Evolutionary conservation across 2,797 vertebrate species (phyloP).

Genomic region (Coreius guichenoti): DNA sequence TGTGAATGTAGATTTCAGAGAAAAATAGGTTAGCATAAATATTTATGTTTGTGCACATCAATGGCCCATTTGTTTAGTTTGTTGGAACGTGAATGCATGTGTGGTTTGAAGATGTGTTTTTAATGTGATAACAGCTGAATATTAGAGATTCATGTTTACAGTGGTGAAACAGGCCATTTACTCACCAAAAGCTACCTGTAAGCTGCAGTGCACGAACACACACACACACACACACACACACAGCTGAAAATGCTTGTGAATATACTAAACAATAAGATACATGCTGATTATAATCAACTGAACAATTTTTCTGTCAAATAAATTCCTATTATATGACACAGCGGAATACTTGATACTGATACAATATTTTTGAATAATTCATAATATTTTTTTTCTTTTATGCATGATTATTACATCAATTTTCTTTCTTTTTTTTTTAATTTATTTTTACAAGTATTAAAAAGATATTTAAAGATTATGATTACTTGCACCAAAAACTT

Average conservation of each 20-base stretch:
- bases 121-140: constrained; percentile 23
- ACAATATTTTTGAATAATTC: neutral
- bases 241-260: too few relatives aligned
- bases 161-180: neutral
- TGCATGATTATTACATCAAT: neutral
- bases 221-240: too few relatives aligned
- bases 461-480: neutral
- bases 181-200: neutral
- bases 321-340: neutral
- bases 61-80: neutral
- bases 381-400: neutral
- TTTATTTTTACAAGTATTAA: neutral
- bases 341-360: neutral
- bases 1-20: constrained; percentile 33
- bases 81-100: neutral
- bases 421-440: too few relatives aligned
- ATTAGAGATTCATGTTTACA: constrained; percentile 11
- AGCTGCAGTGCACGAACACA: constrained; percentile 3
- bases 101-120: constrained; percentile 18
- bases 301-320: neutral
- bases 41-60: constrained; percentile 12
- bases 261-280: too few relatives aligned
- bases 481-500: too few relatives aligned
- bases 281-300: too few relatives aligned
- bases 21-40: neutral